A percentile compares a stretch with the other conserved stretches of the same genome.
These are phyloP conservation scores for Pocillopora grandis DNA, from an alignment of 92 coral and sea anemone species.

Conservation along the genomic window DNA sequence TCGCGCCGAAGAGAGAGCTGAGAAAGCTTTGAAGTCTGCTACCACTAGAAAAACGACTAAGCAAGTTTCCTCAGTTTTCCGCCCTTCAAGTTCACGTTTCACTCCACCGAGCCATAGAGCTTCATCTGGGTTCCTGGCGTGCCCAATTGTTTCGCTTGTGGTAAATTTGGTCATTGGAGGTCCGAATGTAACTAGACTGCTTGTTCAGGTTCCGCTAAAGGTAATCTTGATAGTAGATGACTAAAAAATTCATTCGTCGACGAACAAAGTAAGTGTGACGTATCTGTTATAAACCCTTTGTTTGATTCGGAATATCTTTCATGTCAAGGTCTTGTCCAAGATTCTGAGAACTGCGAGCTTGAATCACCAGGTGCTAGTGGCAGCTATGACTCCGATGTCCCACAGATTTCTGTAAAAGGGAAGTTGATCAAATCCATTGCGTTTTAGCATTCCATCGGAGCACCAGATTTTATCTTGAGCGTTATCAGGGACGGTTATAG, in stretches of 20 bases:
- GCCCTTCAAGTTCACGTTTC: too few relatives aligned
- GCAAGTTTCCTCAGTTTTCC: too few relatives aligned
- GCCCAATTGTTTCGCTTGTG: too few relatives aligned
- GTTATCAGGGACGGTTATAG: background rate
- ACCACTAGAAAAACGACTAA: too few relatives aligned
- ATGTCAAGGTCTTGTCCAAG: too few relatives aligned
- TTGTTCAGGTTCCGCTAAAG: background rate
- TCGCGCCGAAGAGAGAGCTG: too few relatives aligned
- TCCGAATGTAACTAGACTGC: background rate
- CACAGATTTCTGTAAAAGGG: slow-evolving; percentile 34
- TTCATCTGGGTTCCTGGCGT: too few relatives aligned
- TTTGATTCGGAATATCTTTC: background rate
- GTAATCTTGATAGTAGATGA: background rate
- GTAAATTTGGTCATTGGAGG: slow-evolving; percentile 16
- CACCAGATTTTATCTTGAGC: slow-evolving; percentile 48
- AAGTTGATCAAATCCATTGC: slow-evolving; percentile 27
- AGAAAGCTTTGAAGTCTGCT: too few relatives aligned
- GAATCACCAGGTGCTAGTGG: too few relatives aligned
- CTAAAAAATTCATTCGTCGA: background rate
- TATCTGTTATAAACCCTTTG: background rate
- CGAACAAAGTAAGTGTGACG: background rate
- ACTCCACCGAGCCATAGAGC: too few relatives aligned
- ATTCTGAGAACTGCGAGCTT: too few relatives aligned
- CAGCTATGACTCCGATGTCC: background rate
- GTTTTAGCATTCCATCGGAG: slow-evolving; percentile 21